Conservation (phyloP, 1,140 invertebrate genomes). For the Acromyrmex heyeri region DNA sequence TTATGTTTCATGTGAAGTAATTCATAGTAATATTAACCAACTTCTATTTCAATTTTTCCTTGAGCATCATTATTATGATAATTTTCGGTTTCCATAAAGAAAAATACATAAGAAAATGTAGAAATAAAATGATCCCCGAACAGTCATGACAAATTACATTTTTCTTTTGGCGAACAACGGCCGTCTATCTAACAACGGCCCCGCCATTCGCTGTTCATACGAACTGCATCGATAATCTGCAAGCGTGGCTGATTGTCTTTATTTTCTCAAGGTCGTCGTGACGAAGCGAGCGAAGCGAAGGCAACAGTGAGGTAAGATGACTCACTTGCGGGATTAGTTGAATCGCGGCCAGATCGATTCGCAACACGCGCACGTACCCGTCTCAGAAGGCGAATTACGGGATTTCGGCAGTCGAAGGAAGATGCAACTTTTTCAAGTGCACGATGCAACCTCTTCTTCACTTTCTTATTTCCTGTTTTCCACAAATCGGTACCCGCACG, state of each 20-base stretch:
- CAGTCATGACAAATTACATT: no score
- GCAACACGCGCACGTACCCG: not conserved
- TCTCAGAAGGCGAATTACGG: conserved; percentile 58
- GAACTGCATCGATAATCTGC: conserved; percentile 62
- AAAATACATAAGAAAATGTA: no score
- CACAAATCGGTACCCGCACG: not conserved
- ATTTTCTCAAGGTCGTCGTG: conserved; percentile 66
- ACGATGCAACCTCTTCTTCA: conserved; percentile 37
- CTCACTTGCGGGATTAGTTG: conserved; percentile 71
- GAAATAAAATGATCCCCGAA: no score
- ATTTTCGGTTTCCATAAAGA: no score
- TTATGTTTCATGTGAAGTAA: no score
- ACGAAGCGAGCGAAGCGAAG: not conserved
- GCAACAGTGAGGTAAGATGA: conserved; percentile 65
- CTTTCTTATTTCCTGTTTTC: not conserved
- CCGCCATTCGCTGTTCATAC: not conserved
- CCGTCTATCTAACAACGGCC: not conserved
- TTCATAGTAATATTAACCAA: no score
- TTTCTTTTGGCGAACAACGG: not conserved
- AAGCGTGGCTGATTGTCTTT: conserved; percentile 65
- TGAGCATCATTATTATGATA: no score
- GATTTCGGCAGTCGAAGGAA: not conserved
- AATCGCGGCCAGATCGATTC: conserved; percentile 69
- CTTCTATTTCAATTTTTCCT: no score
- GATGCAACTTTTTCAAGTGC: conserved; percentile 50